Evolutionary conservation across 2,113 vertebrate species (phyloP), one percentile per base, ranked within the genome.

Genomic region (Gadus chalcogrammus): DNA sequence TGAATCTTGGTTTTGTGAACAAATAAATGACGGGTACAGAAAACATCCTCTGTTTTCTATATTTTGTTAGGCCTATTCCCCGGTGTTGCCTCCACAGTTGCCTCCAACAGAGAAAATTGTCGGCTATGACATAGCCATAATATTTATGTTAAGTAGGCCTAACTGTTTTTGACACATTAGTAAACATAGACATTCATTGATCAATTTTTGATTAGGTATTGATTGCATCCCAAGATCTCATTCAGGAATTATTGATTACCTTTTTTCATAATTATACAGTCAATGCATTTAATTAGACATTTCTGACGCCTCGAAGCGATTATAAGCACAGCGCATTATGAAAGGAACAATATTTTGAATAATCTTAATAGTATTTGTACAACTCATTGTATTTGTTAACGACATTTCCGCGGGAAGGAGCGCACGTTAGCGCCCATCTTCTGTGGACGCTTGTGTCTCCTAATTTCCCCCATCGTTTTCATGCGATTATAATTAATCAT

Each of bases 401-500:
- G 11, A 55, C 15, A 55, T 55, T 55, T 15, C 2, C 2, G 3
- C 15, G 52, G 12, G 52, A 55, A 55, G 12, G 20, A 55, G 52
- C 13, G 20, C 18, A 20, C 59, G 59, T n/a, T 15, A n/a, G 58
- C 18, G 58, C n/a, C 8, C 58, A 8, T 60, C 15, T 64, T 24
- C 24, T 7, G 38, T 20, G 64, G n/a, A 20, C n/a, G 18, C 3
- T 13, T 55, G 65, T 53, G 20, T 78, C 61, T 70, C 70, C 64
- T 77, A 68, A 82, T 82, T 76, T 83, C 77, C 24, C 38, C 24
- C 48, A 70, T 75, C 65, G 53, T 59, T 69, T 64, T 80, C 79
- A 74, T 48, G 11, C 78, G 80, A 89, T 85, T 82, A 80, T 71
- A 84, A 87, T 83, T 73, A 80, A 84, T 87, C 84, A 87, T 78